These are phyloP conservation scores for Plebejus melissa DNA, from an alignment of 2,888 invertebrate genomes.

Conservation along the genomic window DNA sequence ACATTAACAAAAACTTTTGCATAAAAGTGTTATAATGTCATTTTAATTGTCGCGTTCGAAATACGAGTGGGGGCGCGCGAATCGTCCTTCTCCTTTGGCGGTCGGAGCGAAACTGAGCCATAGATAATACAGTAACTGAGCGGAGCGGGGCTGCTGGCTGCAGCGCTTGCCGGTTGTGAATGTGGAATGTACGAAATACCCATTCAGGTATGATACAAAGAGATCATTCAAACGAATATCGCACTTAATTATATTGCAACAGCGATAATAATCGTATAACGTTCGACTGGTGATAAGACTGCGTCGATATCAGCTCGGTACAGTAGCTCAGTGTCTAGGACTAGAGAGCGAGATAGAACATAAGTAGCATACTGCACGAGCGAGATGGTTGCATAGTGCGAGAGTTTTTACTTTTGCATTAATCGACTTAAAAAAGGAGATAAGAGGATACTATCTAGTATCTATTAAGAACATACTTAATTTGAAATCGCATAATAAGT, in stretches of 20 bases:
- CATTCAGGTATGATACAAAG: constrained; percentile 71
- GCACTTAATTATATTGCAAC: background rate
- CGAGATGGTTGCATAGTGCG: constrained; percentile 42
- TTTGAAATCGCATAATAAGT: background rate
- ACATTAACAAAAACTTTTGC: constrained; percentile 61
- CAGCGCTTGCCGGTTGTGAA: constrained; percentile 42
- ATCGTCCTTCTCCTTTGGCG: constrained; percentile 40
- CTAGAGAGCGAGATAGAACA: constrained; percentile 53
- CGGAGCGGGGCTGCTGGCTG: constrained; percentile 28
- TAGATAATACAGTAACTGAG: constrained; percentile 20
- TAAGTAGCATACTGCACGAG: constrained; percentile 39
- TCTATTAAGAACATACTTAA: too few species aligned
- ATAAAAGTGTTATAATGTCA: constrained; percentile 49
- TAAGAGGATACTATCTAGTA: too few species aligned
- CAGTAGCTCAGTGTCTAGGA: constrained; percentile 73
- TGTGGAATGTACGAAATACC: constrained; percentile 68
- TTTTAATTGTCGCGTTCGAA: constrained; percentile 38
- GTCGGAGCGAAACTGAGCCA: constrained; percentile 53
- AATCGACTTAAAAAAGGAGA: background rate
- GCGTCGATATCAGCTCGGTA: constrained; percentile 76
- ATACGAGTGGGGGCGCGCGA: constrained; percentile 46
- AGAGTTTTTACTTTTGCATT: constrained; percentile 5
- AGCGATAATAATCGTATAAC: constrained; percentile 53
- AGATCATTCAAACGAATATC: constrained; percentile 41
- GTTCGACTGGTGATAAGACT: constrained; percentile 62